Percentiles rank a stretch among this genome's conserved stretches.
Evolutionary conservation across 2,113 vertebrate genomes (phyloP).

Genomic region (Conger conger): DNA sequence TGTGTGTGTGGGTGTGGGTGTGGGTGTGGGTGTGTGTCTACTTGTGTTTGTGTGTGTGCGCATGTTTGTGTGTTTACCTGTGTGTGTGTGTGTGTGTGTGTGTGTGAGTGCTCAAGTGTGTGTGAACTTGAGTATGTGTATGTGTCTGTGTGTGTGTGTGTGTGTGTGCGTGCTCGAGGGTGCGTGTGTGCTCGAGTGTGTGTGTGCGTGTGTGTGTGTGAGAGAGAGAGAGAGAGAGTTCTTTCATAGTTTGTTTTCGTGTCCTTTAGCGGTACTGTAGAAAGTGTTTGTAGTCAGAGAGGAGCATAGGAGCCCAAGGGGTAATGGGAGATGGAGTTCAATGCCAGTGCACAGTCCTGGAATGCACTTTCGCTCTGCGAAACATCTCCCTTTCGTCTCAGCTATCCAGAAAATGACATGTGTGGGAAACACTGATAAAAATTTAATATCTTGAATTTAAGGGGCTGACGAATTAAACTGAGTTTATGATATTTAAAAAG

Average conservation of each 20-base stretch:
- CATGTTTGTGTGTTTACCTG: neutral
- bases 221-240: too few species aligned
- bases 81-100: neutral
- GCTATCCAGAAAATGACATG: constrained; percentile 63
- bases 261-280: neutral
- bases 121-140: too few species aligned
- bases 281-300: neutral
- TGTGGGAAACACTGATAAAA: constrained; percentile 51
- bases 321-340: neutral
- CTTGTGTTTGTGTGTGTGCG: neutral
- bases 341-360: neutral
- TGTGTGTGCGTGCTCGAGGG: neutral
- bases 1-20: neutral
- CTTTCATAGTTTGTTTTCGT: neutral
- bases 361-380: neutral
- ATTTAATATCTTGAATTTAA: neutral
- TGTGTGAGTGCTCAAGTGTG: neutral
- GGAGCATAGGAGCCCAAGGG: neutral
- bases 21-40: neutral
- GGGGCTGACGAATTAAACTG: neutral
- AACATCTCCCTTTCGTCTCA: constrained; percentile 53
- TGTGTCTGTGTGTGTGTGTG: too few species aligned
- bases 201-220: neutral
- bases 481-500: neutral
- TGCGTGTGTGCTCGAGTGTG: too few species aligned